These are phyloP conservation scores for Girardinichthys multiradiatus DNA, from an alignment of 2,113 vertebrate genomes.

Conservation along the genomic window DNA sequence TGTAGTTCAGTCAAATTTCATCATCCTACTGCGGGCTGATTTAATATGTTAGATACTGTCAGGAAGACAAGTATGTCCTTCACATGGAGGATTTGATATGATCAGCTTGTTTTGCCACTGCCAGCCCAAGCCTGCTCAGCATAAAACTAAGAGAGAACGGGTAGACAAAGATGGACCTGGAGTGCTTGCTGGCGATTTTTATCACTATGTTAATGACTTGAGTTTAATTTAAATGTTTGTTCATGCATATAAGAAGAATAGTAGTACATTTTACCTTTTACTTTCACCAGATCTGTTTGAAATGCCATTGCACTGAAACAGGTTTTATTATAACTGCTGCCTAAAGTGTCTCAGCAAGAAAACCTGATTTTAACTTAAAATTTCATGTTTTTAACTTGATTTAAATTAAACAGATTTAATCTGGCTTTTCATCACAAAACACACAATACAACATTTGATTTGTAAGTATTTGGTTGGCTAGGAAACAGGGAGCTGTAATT, in stretches of 20 bases:
- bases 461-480: conserved; percentile 32
- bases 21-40: conserved; percentile 37
- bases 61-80: conserved; percentile 77
- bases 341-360: neutral
- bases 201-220: conserved; percentile 8
- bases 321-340: neutral
- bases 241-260: conserved; percentile 7
- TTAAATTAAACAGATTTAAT: neutral
- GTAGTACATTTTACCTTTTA: conserved; percentile 34
- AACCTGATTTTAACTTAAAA: neutral
- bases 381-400: neutral
- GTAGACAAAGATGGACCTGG: conserved; percentile 48
- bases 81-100: conserved; percentile 75
- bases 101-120: conserved; percentile 70
- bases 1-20: conserved; percentile 31
- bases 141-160: conserved; percentile 52
- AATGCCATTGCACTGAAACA: neutral
- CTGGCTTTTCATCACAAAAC: neutral
- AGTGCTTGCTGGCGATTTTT: neutral
- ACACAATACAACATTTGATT: neutral
- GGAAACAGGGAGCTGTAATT: conserved; percentile 53
- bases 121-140: conserved; percentile 46
- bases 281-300: conserved; percentile 6
- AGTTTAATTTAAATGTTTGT: conserved; percentile 9
- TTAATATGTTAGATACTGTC: conserved; percentile 49